These are phyloP conservation scores for Mesorhabditis sp. DNA, from an alignment of 2,888 invertebrate species.

Conservation along the genomic window DNA sequence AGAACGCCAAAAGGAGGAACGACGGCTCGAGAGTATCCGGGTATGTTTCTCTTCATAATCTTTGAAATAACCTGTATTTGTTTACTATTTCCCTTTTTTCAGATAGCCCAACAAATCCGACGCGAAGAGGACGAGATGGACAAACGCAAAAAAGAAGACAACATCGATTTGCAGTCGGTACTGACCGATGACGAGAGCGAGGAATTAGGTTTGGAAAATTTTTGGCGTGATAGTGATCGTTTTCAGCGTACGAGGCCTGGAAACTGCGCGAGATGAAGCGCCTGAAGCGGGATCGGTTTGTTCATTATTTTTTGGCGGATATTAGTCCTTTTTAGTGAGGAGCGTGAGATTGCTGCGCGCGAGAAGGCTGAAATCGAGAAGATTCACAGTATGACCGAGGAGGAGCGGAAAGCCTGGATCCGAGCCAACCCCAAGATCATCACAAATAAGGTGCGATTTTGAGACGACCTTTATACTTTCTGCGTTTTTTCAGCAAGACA, in stretches of 20 bases:
- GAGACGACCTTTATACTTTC: neutral
- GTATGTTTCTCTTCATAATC: neutral
- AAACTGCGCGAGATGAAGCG: constrained; percentile 91
- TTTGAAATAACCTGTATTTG: neutral
- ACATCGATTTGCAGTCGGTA: constrained; percentile 47
- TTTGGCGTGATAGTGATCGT: neutral
- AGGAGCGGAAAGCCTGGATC: constrained; percentile 83
- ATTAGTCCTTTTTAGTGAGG: constrained; percentile 23
- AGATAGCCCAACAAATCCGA: constrained; percentile 65
- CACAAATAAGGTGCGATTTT: constrained; percentile 72
- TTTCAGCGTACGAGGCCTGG: constrained; percentile 72
- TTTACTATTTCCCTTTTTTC: neutral
- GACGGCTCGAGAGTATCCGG: constrained; percentile 77
- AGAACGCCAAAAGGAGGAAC: constrained; percentile 80
- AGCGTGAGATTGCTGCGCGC: constrained; percentile 35
- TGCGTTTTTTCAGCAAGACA: constrained; percentile 66
- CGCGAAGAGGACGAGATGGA: constrained; percentile 74
- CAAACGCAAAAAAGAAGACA: constrained; percentile 63
- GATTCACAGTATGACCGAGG: constrained; percentile 88
- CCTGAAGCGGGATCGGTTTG: constrained; percentile 77
- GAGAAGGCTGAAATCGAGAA: constrained; percentile 70
- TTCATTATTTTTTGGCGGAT: neutral
- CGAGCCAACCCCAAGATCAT: constrained; percentile 84
- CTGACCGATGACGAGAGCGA: constrained; percentile 57
- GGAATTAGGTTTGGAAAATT: constrained; percentile 66